phyloP scores from a whole-genome alignment of 2,888 invertebrate species.

The Spisula solida region DNA sequence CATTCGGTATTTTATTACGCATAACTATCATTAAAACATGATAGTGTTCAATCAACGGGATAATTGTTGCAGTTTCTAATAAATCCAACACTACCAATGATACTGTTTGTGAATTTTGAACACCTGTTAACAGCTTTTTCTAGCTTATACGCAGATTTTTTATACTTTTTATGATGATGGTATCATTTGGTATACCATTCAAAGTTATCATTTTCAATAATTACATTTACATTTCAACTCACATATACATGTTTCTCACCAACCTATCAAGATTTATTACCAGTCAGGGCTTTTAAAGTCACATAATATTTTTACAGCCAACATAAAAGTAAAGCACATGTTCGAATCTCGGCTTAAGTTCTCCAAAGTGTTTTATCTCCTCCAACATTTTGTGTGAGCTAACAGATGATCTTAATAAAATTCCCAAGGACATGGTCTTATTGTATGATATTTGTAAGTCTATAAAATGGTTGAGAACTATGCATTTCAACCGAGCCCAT shows the following conservation, averaged over 20 bases:
- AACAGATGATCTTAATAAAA: constrained; percentile 61
- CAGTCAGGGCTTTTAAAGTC: constrained; percentile 59
- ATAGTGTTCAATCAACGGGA: constrained; percentile 5
- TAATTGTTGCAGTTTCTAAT: constrained; percentile 9
- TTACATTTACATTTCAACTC: constrained; percentile 67
- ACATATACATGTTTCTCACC: constrained; percentile 53
- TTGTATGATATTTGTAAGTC: constrained; percentile 36
- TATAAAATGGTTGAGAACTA: constrained; percentile 47
- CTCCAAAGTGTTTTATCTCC: constrained; percentile 54
- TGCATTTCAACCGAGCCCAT: constrained; percentile 34
- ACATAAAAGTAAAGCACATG: constrained; percentile 63
- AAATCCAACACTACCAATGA: background rate
- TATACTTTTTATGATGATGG: constrained; percentile 57
- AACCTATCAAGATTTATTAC: constrained; percentile 51
- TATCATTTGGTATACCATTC: constrained; percentile 53
- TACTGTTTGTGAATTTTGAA: constrained; percentile 22
- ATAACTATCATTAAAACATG: background rate
- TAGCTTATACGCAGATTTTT: constrained; percentile 16
- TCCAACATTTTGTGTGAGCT: constrained; percentile 44
- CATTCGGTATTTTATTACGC: constrained; percentile 20
- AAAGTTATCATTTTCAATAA: constrained; percentile 63
- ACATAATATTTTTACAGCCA: constrained; percentile 64
- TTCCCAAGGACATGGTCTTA: constrained; percentile 36
- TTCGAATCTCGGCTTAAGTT: constrained; percentile 56
- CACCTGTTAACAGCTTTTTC: constrained; percentile 52